Conservation (phyloP, 2,888 invertebrate genomes). For the Allygus modestus region DNA sequence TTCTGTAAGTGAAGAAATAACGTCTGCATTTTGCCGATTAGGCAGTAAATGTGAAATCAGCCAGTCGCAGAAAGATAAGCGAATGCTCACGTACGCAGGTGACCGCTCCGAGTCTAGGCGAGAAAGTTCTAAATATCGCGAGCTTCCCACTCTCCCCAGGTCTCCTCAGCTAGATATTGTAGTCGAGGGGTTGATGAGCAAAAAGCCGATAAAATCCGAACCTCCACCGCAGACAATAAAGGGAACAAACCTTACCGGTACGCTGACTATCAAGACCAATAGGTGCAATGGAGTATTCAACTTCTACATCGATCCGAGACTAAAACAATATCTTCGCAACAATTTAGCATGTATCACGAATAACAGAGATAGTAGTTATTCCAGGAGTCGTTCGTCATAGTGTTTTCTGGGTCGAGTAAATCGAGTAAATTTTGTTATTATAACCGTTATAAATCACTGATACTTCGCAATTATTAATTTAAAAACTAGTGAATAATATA, state of each 20-base stretch:
- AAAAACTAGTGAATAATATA: no score
- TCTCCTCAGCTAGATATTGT: background rate
- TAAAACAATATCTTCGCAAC: background rate
- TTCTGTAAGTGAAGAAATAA: background rate
- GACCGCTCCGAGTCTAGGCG: background rate
- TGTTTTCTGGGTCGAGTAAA: no score
- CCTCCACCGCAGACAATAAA: background rate
- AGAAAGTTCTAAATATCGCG: background rate
- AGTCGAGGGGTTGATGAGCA: constrained; percentile 6
- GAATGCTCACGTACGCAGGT: background rate
- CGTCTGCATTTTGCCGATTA: background rate
- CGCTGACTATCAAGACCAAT: constrained; percentile 37
- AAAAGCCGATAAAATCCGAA: background rate
- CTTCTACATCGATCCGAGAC: constrained; percentile 42
- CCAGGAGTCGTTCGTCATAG: no score
- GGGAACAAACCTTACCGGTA: constrained; percentile 12
- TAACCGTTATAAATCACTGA: no score
- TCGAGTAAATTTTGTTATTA: no score
- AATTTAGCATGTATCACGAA: background rate
- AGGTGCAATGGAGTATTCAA: constrained; percentile 26
- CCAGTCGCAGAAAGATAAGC: background rate
- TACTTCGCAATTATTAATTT: no score
- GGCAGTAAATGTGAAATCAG: constrained; percentile 41
- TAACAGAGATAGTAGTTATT: background rate
- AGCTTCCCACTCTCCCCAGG: background rate